Evolutionary conservation across 2,888 invertebrate species (phyloP).

Genomic region (Caenorhabditis sp.): DNA sequence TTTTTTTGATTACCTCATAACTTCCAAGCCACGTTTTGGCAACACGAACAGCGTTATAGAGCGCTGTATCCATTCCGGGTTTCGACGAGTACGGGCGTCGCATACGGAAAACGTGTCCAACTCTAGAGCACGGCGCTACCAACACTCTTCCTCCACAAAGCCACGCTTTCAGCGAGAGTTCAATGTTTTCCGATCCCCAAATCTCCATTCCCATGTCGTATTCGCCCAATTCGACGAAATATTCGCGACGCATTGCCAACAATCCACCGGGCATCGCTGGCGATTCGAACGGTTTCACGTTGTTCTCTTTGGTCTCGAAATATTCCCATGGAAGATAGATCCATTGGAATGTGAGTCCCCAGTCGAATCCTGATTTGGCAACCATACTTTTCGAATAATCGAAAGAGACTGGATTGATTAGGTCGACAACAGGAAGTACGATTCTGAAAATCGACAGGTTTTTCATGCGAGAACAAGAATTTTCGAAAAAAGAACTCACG

Average conservation of each 20-base stretch:
- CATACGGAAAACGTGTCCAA: slow-evolving; percentile 96
- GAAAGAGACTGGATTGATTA: slow-evolving; percentile 96
- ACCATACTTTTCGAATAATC: slow-evolving; percentile 88
- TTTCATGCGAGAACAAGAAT: background rate
- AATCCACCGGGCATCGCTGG: slow-evolving; percentile 98
- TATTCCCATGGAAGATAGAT: slow-evolving; percentile 83
- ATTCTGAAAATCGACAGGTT: slow-evolving; percentile 76
- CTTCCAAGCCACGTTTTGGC: slow-evolving; percentile 99
- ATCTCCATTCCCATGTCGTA: slow-evolving; percentile 99
- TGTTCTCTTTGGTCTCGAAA: slow-evolving; percentile 78
- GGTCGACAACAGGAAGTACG: slow-evolving; percentile 97
- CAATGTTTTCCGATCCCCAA: slow-evolving; percentile 88
- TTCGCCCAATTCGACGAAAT: slow-evolving; percentile 95
- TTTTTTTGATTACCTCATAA: slow-evolving; percentile 44
- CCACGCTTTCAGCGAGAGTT: slow-evolving; percentile 76
- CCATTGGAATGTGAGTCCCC: slow-evolving; percentile 93
- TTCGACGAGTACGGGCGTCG: slow-evolving; percentile 86
- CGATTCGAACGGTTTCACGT: slow-evolving; percentile 74
- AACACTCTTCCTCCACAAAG: slow-evolving; percentile 94
- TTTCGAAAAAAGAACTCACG: no score
- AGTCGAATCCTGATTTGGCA: slow-evolving; percentile 97
- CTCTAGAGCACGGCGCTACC: slow-evolving; percentile 92
- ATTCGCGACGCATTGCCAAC: slow-evolving; percentile 88
- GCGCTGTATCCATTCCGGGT: slow-evolving; percentile 83
- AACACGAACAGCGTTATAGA: slow-evolving; percentile 94